Evolutionary conservation across 2,797 vertebrate genomes (phyloP), one percentile per base, ranked within the genome.

Genomic region (Cossypha dichroa): DNA sequence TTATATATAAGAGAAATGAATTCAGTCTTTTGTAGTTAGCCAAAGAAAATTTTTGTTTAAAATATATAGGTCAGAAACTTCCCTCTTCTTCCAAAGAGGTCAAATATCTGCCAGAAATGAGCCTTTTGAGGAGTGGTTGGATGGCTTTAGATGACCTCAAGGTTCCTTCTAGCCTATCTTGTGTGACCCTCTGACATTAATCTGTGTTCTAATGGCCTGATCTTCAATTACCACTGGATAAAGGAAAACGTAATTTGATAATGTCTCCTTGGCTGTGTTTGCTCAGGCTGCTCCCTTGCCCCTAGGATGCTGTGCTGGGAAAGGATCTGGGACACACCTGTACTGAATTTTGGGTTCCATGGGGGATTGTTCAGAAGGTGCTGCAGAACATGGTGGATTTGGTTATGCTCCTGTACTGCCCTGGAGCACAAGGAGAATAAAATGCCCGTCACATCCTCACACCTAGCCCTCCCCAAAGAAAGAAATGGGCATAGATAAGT

Each of bases 71-170:
- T 85, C 23, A 68, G 75, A 90, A 82, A 46, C 55, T 64, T 79
- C 72, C 38, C 25, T 46, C n/a, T 82, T 79, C 48, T 36, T 85
- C 76, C 0, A 0, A 75, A 68, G n/a, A 49, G 46, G 63, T 87
- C 74, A 72, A 68, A 60, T 87, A 78, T 17, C 78, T 95, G 81
- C 80, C 94, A 88, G 49, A 78, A 87, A 76, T n/a, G 43, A 85
- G 41, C 26, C 20, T 78, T 85, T 72, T 91, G 67, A 82, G 48
- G 67, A 55, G 46, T 1, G 1, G 48, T 28, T 89, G 75, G 70
- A 79, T 79, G 58, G 78, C 56, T 90, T 93, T 75, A 54, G 70
- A 28, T 93, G 90, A 95, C 88, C 88, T 85, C 14, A 1, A 38
- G 75, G 85, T 87, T 63, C 23, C 23, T 87, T 60, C 58, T 68